Evolutionary conservation across 2,797 vertebrate genomes (phyloP).

Genomic region (Fringilla coelebs): DNA sequence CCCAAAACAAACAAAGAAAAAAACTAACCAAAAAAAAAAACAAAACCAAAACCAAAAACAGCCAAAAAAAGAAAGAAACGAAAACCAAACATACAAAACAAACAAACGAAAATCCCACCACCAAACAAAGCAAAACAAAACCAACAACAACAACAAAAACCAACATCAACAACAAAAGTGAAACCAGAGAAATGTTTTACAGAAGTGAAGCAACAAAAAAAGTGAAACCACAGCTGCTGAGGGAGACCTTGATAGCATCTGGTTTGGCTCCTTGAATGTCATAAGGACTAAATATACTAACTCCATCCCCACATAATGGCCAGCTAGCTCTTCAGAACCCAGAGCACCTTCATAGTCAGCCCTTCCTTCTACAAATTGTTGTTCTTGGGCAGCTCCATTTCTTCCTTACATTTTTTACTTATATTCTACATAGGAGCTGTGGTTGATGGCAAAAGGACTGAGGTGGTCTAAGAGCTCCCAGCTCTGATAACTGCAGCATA

Average conservation of each 20-base stretch:
- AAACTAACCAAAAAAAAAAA: too few species aligned
- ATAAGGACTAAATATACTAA: not conserved
- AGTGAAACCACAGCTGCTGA: not conserved
- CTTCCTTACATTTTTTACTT: not conserved
- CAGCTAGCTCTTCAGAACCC: not conserved
- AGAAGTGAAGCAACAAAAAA: not conserved
- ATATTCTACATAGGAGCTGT: rapidly evolving
- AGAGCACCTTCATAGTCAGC: not conserved
- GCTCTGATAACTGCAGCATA: not conserved
- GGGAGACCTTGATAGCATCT: not conserved
- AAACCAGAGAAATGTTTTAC: not conserved
- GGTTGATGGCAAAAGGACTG: not conserved
- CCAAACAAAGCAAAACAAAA: not conserved
- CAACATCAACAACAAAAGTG: not conserved
- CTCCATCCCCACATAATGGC: not conserved
- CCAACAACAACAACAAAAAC: too few species aligned
- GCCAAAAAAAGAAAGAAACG: not conserved
- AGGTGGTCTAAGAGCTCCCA: not conserved
- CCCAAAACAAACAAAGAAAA: too few species aligned
- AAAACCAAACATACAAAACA: not conserved
- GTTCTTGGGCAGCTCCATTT: not conserved
- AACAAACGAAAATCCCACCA: not conserved
- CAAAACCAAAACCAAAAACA: not conserved
- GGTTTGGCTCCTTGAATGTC: not conserved
- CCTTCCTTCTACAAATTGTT: not conserved